Conservation (phyloP, 2,113 vertebrate species). For the Plotosus lineatus region DNA sequence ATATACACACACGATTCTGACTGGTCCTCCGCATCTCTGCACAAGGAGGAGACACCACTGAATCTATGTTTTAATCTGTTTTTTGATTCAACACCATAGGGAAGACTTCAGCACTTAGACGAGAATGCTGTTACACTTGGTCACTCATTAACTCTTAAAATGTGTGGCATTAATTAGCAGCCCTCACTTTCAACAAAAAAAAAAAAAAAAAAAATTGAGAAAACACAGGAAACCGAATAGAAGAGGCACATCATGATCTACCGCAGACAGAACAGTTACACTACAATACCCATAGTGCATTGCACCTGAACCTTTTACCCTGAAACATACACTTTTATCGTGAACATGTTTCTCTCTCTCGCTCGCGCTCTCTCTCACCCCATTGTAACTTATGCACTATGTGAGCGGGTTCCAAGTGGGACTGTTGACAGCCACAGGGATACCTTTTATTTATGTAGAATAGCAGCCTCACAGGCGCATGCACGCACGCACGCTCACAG, state of each 20-base stretch:
- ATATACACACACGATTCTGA: neutral
- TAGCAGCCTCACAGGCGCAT: neutral
- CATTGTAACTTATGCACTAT: neutral
- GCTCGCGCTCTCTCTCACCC: neutral
- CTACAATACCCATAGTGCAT: neutral
- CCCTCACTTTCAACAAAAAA: neutral
- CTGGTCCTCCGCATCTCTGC: neutral
- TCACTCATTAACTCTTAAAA: neutral
- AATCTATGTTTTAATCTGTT: neutral
- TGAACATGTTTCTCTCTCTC: neutral
- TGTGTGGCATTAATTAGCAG: neutral
- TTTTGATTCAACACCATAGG: neutral
- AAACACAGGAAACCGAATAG: neutral
- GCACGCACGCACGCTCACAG: too few relatives aligned
- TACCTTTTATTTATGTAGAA: neutral
- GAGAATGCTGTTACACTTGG: neutral
- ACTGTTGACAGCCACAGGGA: neutral
- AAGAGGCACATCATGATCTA: neutral
- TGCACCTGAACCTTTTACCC: neutral
- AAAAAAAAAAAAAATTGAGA: neutral
- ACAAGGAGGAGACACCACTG: neutral
- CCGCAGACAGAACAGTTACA: neutral
- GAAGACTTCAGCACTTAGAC: neutral
- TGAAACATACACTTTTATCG: neutral
- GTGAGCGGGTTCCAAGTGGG: neutral